These are phyloP conservation scores for Phalacrocorax brasilianus DNA, from an alignment of 2,113 vertebrate genomes.

Conservation along the genomic window DNA sequence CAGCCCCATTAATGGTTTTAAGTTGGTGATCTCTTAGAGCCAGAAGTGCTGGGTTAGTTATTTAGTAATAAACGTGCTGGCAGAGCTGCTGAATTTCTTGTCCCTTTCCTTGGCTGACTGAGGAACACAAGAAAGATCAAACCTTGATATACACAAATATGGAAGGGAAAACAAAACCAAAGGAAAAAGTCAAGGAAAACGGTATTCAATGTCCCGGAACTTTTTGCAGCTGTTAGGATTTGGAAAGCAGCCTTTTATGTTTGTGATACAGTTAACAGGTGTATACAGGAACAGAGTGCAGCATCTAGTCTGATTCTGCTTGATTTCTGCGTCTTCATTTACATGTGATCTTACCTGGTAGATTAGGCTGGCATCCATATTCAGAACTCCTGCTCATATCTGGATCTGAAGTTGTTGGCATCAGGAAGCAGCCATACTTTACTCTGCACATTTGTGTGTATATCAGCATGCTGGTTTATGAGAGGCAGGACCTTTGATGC, in stretches of 20 bases:
- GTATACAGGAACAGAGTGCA: not conserved
- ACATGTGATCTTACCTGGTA: not conserved
- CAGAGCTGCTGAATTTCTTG: not conserved
- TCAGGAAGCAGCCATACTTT: not conserved
- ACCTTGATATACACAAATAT: not conserved
- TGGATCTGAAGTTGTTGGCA: not conserved
- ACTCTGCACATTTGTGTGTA: not conserved
- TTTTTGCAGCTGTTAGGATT: not conserved
- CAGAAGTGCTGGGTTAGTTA: not conserved
- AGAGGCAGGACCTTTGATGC: not conserved
- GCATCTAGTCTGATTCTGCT: not conserved
- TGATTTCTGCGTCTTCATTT: not conserved
- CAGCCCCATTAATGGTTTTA: not conserved
- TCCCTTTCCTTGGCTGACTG: not conserved
- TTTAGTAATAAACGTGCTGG: not conserved
- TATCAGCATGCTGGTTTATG: not conserved
- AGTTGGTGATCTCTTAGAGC: not conserved
- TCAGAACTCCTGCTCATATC: not conserved
- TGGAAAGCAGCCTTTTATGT: not conserved
- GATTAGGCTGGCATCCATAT: not conserved
- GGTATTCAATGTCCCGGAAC: not conserved
- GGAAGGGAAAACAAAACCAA: not conserved
- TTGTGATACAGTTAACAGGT: not conserved
- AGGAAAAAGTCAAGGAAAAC: not conserved
- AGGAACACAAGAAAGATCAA: not conserved